Percentiles rank a stretch among this genome's conserved stretches.
Evolutionary conservation across 2,113 vertebrate genomes (phyloP).

Genomic region (rabbit (Oryctolagus cuniculus)): mOryCun1.1 NC_091432.1:46373501-46374000

Average conservation of each 20-base stretch:
- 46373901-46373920: background rate
- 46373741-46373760: fast-evolving
- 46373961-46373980: background rate
- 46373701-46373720: background rate
- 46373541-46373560: conserved; percentile 39
- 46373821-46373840: background rate
- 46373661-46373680: background rate
- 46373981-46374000: background rate
- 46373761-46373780: background rate
- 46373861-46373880: background rate
- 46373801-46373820: background rate
- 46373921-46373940: background rate
- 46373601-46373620: background rate
- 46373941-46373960: background rate
- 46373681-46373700: background rate
- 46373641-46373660: background rate
- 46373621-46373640: conserved; percentile 21
- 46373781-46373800: background rate
- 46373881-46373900: background rate
- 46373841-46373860: background rate
- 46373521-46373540: conserved; percentile 84
- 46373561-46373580: background rate
- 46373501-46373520: conserved; percentile 99
- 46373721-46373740: background rate
- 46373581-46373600: fast-evolving